phyloP scores from a whole-genome alignment of 2,888 invertebrate species.

The Anthophora plumipes region DNA sequence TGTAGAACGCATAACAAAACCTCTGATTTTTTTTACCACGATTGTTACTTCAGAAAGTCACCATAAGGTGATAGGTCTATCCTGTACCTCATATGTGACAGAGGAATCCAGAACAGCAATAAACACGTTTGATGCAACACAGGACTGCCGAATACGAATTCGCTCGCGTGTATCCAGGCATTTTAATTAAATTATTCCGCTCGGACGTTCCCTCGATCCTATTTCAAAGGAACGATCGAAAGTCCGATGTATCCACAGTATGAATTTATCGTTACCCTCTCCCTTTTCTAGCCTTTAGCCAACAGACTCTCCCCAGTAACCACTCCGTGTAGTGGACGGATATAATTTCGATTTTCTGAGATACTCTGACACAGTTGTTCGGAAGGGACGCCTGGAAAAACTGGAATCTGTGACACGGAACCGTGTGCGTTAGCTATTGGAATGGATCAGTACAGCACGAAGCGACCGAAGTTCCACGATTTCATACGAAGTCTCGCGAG shows the following conservation, averaged over 20 bases:
- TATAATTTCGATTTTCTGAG: conserved; percentile 1
- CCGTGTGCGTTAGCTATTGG: conserved; percentile 22
- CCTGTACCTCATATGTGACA: too few species aligned
- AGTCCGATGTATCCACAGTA: conserved; percentile 31
- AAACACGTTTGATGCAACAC: conserved; percentile 24
- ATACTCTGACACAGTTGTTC: not conserved
- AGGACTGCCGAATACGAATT: conserved; percentile 24
- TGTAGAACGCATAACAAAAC: too few species aligned
- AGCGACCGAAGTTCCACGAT: conserved; percentile 33
- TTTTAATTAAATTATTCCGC: conserved; percentile 52
- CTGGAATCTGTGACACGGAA: conserved; percentile 25
- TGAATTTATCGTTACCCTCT: conserved; percentile 26
- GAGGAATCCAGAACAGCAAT: conserved; percentile 1
- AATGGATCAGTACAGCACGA: conserved; percentile 23
- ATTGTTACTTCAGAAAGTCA: too few species aligned
- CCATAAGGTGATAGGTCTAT: too few species aligned
- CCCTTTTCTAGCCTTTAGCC: not conserved
- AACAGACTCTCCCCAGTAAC: not conserved
- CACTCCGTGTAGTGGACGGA: not conserved
- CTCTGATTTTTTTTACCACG: too few species aligned
- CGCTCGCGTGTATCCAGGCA: conserved; percentile 38
- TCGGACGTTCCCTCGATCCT: conserved; percentile 32
- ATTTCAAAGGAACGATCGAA: conserved; percentile 51
- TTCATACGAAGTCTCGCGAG: conserved; percentile 35
- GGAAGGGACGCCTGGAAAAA: conserved; percentile 12